Evolutionary conservation across 1,140 invertebrate species (phyloP).

Genomic region (Pseudomyrmex concolor): DNA sequence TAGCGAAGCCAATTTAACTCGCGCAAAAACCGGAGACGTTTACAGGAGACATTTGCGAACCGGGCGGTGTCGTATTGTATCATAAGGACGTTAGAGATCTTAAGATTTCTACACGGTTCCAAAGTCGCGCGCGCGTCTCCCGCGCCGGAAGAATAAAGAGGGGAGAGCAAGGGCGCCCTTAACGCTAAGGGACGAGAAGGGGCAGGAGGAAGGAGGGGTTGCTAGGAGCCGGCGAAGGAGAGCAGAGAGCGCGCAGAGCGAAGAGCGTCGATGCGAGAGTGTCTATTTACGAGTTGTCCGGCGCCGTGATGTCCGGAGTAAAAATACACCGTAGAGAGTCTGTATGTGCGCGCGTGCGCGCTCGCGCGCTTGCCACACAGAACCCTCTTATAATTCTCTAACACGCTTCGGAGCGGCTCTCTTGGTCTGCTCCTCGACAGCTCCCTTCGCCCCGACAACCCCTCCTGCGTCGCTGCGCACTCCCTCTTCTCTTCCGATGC

Average conservation of each 20-base stretch:
- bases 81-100: background rate
- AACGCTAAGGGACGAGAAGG: background rate
- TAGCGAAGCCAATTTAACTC: background rate
- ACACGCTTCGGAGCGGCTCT: slow-evolving; percentile 47
- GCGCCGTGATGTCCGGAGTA: slow-evolving; percentile 85
- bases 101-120: background rate
- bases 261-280: slow-evolving; percentile 76
- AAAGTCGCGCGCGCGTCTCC: background rate
- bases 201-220: slow-evolving; percentile 16
- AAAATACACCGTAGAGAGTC: slow-evolving; percentile 82
- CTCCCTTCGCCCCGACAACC: background rate
- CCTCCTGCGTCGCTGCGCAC: background rate
- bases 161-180: background rate
- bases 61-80: background rate
- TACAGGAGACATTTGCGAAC: too few relatives aligned
- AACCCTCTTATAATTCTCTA: slow-evolving; percentile 75
- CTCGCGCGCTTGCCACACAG: slow-evolving; percentile 64
- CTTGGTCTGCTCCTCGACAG: slow-evolving; percentile 15
- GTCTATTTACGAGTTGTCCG: slow-evolving; percentile 86
- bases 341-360: slow-evolving; percentile 68
- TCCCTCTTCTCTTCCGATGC: slow-evolving; percentile 19
- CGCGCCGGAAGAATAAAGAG: background rate
- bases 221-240: slow-evolving; percentile 68
- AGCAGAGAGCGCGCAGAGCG: slow-evolving; percentile 69
- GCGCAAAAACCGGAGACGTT: background rate